These are phyloP conservation scores for Eucera pruinosa DNA, from an alignment of 2,888 invertebrate genomes.

Conservation along the genomic window DNA sequence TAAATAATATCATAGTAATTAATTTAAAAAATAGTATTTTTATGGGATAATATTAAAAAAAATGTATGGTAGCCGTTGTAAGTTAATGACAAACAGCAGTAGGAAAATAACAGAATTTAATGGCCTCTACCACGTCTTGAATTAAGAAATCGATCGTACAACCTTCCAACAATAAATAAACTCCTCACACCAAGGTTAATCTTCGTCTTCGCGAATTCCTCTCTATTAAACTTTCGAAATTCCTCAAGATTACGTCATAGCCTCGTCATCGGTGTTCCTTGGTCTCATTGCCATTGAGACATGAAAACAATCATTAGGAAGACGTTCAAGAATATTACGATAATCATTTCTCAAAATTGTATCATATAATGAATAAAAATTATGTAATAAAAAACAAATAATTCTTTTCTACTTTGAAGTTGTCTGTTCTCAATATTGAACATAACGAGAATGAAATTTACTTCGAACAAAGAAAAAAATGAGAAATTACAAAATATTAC, in stretches of 20 bases:
- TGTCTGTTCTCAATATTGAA: too few species aligned
- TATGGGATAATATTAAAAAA: too few species aligned
- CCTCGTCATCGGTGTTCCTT: constrained; percentile 26
- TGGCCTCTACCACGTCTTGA: background rate
- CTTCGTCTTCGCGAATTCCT: constrained; percentile 56
- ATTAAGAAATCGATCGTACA: constrained; percentile 46
- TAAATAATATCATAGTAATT: too few species aligned
- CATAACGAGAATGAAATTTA: too few species aligned
- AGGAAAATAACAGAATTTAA: background rate
- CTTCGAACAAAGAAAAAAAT: too few species aligned
- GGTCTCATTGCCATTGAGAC: constrained; percentile 37
- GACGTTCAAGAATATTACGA: background rate
- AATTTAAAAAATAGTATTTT: too few species aligned
- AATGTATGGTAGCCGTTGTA: too few species aligned
- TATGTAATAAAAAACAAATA: background rate
- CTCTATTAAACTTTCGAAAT: constrained; percentile 67
- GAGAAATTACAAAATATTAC: too few species aligned
- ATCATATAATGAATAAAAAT: background rate
- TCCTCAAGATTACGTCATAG: constrained; percentile 58
- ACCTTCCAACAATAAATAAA: constrained; percentile 49
- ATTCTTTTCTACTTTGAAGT: background rate
- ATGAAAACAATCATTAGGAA: constrained; percentile 25
- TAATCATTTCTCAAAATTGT: constrained; percentile 18
- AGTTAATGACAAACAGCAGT: too few species aligned
- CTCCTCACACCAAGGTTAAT: constrained; percentile 56